A percentile compares a stretch with the other conserved stretches of the same genome.
phyloP scores from a whole-genome alignment of 2,888 invertebrate genomes.

The Acholoe squamosa region DNA sequence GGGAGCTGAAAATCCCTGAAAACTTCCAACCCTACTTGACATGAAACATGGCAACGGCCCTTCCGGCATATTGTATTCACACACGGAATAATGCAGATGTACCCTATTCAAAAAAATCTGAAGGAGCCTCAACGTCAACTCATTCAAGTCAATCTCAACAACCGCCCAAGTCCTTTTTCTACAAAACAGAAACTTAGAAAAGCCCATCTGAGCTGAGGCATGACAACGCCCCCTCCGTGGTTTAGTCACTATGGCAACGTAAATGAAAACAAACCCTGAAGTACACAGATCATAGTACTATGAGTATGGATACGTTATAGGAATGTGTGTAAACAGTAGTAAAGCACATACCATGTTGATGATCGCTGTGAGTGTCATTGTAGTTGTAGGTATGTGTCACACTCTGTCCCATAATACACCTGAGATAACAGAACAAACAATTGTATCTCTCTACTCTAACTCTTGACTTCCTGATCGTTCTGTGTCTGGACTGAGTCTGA shows the following conservation, averaged over 20 bases:
- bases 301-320: neutral
- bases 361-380: slow-evolving; percentile 35
- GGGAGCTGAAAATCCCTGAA: too few species aligned
- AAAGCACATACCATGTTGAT: slow-evolving; percentile 24
- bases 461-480: neutral
- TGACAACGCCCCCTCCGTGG: too few species aligned
- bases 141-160: too few species aligned
- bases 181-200: too few species aligned
- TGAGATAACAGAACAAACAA: neutral
- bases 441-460: neutral
- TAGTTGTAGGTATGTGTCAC: neutral
- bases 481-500: neutral
- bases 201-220: too few species aligned
- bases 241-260: neutral
- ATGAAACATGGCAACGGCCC: too few species aligned
- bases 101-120: too few species aligned
- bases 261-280: neutral
- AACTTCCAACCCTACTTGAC: too few species aligned
- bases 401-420: slow-evolving; percentile 45
- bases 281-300: neutral
- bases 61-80: too few species aligned
- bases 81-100: too few species aligned
- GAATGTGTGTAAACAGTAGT: neutral
- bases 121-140: too few species aligned
- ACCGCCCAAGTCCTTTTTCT: too few species aligned